These are phyloP conservation scores for Argentina silus DNA, from an alignment of 2,797 vertebrate genomes.

Conservation along the genomic window DNA sequence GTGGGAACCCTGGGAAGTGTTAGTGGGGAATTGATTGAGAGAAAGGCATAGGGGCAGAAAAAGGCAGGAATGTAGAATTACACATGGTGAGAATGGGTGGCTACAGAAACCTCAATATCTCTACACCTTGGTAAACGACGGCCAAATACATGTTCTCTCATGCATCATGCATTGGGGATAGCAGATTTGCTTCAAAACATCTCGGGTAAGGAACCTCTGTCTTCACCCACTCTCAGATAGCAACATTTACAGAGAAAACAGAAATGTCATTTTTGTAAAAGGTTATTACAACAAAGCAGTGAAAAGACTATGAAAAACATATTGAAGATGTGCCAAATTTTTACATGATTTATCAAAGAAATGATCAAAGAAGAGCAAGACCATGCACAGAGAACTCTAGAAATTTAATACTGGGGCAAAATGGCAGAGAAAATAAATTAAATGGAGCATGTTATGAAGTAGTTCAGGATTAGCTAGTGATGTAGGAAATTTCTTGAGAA, in stretches of 20 bases:
- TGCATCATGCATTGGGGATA: too few species aligned
- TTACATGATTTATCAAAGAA: not conserved
- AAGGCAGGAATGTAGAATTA: not conserved
- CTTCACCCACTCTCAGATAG: not conserved
- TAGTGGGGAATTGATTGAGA: not conserved
- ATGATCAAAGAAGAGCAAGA: not conserved
- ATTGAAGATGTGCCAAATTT: too few species aligned
- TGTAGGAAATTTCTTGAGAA: too few species aligned
- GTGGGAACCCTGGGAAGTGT: not conserved
- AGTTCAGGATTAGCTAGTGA: too few species aligned
- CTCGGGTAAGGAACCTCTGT: not conserved
- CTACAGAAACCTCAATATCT: too few species aligned
- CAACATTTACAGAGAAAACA: not conserved
- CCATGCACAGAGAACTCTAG: too few species aligned
- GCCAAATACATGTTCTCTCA: too few species aligned
- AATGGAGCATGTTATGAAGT: too few species aligned
- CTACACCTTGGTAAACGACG: too few species aligned
- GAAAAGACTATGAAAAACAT: not conserved
- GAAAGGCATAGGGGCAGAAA: not conserved
- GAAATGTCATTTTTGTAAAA: not conserved
- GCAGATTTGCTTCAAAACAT: not conserved
- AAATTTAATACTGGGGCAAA: too few species aligned
- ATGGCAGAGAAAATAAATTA: too few species aligned
- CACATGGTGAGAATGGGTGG: constrained; percentile 2
- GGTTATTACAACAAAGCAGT: not conserved